Evolutionary conservation across 92 coral and sea anemone genomes (phyloP).

Genomic region (Palythoa grandis): DNA sequence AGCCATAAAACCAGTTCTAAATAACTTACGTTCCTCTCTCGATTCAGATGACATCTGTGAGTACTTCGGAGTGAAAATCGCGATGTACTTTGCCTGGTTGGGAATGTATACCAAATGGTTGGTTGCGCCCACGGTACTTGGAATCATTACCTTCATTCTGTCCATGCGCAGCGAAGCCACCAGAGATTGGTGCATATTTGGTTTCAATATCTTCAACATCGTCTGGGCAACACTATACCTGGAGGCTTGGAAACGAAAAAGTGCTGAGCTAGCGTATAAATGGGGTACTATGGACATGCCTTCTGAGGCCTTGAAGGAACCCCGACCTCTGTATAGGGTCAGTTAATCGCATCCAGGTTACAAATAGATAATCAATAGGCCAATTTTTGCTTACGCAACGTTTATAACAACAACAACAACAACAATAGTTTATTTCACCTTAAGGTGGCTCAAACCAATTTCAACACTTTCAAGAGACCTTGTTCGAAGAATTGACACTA

Average conservation of each 20-base stretch:
- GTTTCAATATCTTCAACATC: slow-evolving; percentile 95
- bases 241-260: slow-evolving; percentile 99
- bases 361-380: too few species aligned
- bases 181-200: slow-evolving; percentile 97
- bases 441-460: too few species aligned
- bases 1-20: background rate
- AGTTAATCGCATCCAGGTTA: background rate
- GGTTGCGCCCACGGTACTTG: slow-evolving; percentile 93
- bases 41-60: slow-evolving; percentile 89
- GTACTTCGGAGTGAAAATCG: slow-evolving; percentile 97
- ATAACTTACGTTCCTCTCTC: background rate
- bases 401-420: too few species aligned
- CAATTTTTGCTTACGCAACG: too few species aligned
- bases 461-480: too few species aligned
- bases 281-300: slow-evolving; percentile 99
- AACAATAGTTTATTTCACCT: too few species aligned
- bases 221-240: slow-evolving; percentile 98
- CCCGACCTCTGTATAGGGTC: slow-evolving; percentile 90
- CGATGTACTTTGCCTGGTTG: slow-evolving; percentile 99
- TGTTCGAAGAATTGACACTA: too few species aligned
- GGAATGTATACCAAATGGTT: slow-evolving; percentile 99
- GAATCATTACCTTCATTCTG: slow-evolving; percentile 88
- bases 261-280: slow-evolving; percentile 97
- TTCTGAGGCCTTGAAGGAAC: slow-evolving; percentile 92
- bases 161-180: slow-evolving; percentile 91